Evolutionary conservation across 1,140 invertebrate species (phyloP).

Genomic region (Microplitis demolitor): DNA sequence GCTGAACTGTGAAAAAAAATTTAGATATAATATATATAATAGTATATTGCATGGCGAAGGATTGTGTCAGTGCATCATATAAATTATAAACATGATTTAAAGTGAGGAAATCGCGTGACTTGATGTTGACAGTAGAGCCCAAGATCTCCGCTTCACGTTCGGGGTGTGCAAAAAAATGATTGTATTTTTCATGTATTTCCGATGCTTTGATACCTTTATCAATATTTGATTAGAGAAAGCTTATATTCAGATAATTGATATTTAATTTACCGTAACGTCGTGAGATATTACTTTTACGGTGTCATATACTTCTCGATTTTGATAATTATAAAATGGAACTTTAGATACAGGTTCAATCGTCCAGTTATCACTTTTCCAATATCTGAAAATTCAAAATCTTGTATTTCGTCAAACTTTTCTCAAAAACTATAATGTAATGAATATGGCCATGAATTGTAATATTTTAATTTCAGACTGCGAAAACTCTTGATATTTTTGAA

Average conservation of each 20-base stretch:
- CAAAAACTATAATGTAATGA: background rate
- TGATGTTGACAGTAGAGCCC: too few relatives aligned
- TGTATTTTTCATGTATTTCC: too few relatives aligned
- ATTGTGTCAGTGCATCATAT: background rate
- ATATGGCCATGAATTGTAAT: background rate
- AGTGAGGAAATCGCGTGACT: too few relatives aligned
- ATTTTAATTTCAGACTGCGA: background rate
- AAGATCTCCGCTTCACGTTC: too few relatives aligned
- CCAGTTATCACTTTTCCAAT: constrained; percentile 43
- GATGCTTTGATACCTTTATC: too few relatives aligned
- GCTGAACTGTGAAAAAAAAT: background rate
- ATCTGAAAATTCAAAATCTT: constrained; percentile 30
- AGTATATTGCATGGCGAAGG: background rate
- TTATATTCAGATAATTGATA: background rate
- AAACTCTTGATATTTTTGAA: background rate
- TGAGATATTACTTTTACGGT: background rate
- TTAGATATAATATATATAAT: background rate
- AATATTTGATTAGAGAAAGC: too few relatives aligned
- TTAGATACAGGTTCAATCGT: constrained; percentile 25
- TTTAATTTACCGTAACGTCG: constrained; percentile 10
- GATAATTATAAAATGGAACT: background rate
- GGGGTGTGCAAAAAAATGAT: too few relatives aligned
- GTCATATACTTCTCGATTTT: background rate
- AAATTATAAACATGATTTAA: too few relatives aligned
- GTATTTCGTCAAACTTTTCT: background rate